Base-by-base conservation (phyloP, 1,140 invertebrate species). In the Dolichoris vasculosae region DNA sequence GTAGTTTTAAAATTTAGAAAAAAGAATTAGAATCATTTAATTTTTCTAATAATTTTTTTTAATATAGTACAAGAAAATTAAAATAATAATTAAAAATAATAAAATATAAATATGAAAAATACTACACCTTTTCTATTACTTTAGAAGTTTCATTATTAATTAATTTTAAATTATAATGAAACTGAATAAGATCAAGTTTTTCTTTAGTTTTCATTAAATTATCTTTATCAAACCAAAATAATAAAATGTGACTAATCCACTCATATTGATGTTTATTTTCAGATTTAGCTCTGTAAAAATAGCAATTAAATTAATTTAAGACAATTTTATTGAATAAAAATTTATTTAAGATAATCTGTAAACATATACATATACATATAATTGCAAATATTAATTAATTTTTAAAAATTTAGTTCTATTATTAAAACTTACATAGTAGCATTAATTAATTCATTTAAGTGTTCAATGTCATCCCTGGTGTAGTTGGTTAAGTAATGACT, bases 191-290 rank as follows among this genome's bases (percentile, higher is more conserved):
- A 81, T 86, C 84, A 55, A 88, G 82, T 67, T 87, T 55, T 85
- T 84, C 82, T 64, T 79, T 84, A 59, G 73, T 75, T 79, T 84
- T 73, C 0, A 35, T 17, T n/a, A 82, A 59, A 69, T 86, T 85
- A 13, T 23, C 7, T 51, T 83, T 82, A 32, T 84, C 78, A 11
- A 88, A 48, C 32, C 32, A 73, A 3, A 83, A 64, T 63, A 87
- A 85, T 48, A 89, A 81, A 71, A 86, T 83, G 59, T 84, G 35
- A 78, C 78, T 82, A 73, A 87, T 86, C 88, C 86, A 88, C 77
- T 86, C 77, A 75, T 81, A 69, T 78, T 85, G 23, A 64, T 71
- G 32, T 64, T 20, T 83, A 51, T 80, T 76, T n/a, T 86, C 48
- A 20, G 20, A 71, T n/a, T 30, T 20, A 64, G 20, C 13, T 64